Conservation (phyloP, 2,888 invertebrate genomes). For the Rhagonycha lutea region DNA sequence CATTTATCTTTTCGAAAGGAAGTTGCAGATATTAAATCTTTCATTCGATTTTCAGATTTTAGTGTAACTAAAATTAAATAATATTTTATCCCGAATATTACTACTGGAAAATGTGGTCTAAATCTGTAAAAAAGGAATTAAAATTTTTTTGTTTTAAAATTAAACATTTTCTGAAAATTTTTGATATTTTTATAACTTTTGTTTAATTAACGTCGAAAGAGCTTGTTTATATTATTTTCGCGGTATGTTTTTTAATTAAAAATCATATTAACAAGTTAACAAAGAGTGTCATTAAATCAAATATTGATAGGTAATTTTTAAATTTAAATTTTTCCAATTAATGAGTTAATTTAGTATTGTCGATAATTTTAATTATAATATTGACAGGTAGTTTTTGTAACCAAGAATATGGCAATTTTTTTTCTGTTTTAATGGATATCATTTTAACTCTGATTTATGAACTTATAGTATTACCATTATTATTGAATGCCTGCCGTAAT, state of each 20-base stretch:
- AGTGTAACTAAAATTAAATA: not conserved
- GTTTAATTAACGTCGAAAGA: not conserved
- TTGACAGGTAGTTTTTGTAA: not conserved
- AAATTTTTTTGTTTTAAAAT: not conserved
- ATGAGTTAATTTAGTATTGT: not conserved
- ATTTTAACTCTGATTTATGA: slow-evolving; percentile 49
- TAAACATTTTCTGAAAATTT: not conserved
- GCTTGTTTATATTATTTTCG: not conserved
- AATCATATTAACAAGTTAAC: not conserved
- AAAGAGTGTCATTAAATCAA: not conserved
- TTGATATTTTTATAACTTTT: not conserved
- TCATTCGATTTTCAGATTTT: not conserved
- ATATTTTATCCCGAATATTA: not conserved
- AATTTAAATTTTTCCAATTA: not conserved
- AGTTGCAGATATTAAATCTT: not conserved
- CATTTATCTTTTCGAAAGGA: not conserved
- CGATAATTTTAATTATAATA: not conserved
- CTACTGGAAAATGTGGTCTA: not conserved
- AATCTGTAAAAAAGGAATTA: not conserved
- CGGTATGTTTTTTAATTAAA: not conserved
- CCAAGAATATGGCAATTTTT: not conserved
- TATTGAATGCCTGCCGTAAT: slow-evolving; percentile 48
- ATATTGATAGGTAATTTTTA: not conserved
- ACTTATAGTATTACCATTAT: slow-evolving; percentile 37
- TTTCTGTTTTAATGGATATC: slow-evolving; percentile 30